Evolutionary conservation across 2,888 invertebrate genomes (phyloP).

Genomic region (Chrysopilus asiliformis): DNA sequence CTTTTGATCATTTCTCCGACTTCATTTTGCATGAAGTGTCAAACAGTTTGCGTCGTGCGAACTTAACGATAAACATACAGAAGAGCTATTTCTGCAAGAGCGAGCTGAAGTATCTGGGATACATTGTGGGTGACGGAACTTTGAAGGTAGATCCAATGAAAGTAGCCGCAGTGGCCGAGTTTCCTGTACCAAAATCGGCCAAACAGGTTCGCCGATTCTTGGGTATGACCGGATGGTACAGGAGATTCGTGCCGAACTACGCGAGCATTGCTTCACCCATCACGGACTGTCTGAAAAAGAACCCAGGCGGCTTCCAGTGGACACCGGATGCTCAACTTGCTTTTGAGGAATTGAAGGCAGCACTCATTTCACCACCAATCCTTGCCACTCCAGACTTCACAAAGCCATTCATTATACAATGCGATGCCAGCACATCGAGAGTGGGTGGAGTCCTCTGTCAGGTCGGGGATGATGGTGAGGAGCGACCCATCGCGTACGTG

Average conservation of each 20-base stretch:
- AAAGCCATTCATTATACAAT: background rate
- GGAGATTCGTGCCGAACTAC: background rate
- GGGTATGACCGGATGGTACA: conserved; percentile 2
- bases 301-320: background rate
- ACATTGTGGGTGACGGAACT: background rate
- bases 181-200: background rate
- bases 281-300: background rate
- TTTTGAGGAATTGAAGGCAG: background rate
- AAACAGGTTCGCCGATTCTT: background rate
- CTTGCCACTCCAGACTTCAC: background rate
- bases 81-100: background rate
- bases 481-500: conserved; percentile 8
- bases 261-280: background rate
- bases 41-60: no score
- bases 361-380: background rate
- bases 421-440: conserved; percentile 3
- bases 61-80: background rate
- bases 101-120: background rate
- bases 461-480: background rate
- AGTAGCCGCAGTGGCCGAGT: background rate
- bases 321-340: background rate
- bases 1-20: no score
- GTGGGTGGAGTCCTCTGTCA: conserved; percentile 2
- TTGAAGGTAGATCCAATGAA: background rate
- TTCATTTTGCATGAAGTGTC: no score